Base-by-base conservation (phyloP, 2,888 invertebrate genomes). In the Agapetus fuscipes region DNA sequence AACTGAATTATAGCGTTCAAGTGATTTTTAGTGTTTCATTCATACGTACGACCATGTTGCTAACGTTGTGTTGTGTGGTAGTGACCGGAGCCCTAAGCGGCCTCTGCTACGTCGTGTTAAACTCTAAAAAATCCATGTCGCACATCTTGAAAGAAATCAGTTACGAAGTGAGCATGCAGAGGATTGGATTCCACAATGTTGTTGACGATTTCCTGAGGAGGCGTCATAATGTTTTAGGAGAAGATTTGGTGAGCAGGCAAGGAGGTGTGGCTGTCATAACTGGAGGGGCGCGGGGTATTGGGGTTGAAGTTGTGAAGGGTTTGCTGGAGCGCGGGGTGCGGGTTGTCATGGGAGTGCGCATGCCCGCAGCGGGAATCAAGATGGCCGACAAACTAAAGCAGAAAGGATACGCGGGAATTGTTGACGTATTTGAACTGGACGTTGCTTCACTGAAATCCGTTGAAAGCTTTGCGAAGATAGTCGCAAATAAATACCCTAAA, bases 231-330 rank as follows among this genome's bases (percentile, higher is more conserved):
- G 74, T 66, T 58, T 51, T 72, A 61, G 35, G 49, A 78, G 83
- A 72, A 54, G n/a, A n/a, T n/a, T 65, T 81, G 52, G 72, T 75
- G 50, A 71, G 71, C 37, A 76, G 77, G 54, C 67, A 68, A 26
- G 80, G 74, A 37, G 76, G 78, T 63, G 66, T 84, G 39, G 89
- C 84, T 43, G 76, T 91, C 36, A 76, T 91, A 44, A 91, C 91
- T 7, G 91, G 91, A 30, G 91, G 90, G 2, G 81, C 86, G 39
- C 72, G 87, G 50, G 91, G 91, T 26, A 88, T 91, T 52, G 91
- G 90, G 7, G 62, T 74, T 14, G 78, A 80, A 62, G 78, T 88
- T 13, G 78, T 86, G 16, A 77, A 77, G 57, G 81, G 81, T 61
- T 64, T 90, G 36, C 61, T 89, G 34, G 71, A 80, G 55, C 81